Evolutionary conservation across 2,888 invertebrate genomes (phyloP).

Genomic region (Nebria brevicollis): DNA sequence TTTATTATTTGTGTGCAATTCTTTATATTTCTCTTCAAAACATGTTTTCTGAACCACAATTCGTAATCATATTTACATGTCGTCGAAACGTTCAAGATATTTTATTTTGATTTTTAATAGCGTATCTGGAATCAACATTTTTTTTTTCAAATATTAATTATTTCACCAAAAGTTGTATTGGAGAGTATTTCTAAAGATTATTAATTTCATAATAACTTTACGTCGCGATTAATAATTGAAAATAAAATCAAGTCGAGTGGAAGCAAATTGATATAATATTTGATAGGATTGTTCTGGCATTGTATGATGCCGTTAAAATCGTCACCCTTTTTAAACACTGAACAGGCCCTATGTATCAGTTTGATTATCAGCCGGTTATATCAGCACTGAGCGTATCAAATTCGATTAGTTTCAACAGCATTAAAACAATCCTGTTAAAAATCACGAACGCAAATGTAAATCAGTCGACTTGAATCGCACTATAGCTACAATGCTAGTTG

Average conservation of each 20-base stretch:
- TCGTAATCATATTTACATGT: too few relatives aligned
- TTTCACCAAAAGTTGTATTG: too few relatives aligned
- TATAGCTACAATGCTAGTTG: too few relatives aligned
- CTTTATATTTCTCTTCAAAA: neutral
- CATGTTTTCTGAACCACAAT: too few relatives aligned
- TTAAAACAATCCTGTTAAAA: constrained; percentile 70
- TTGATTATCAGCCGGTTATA: constrained; percentile 19
- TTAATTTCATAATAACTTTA: too few relatives aligned
- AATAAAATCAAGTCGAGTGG: neutral
- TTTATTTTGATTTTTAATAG: too few relatives aligned
- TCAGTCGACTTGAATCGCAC: constrained; percentile 25
- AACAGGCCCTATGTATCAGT: neutral
- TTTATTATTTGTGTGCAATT: constrained; percentile 3
- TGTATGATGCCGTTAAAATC: neutral
- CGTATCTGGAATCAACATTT: too few relatives aligned
- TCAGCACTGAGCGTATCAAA: constrained; percentile 56
- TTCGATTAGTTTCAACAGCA: constrained; percentile 70
- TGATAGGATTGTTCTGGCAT: neutral
- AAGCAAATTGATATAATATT: neutral
- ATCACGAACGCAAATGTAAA: constrained; percentile 54
- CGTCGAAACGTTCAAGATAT: too few relatives aligned
- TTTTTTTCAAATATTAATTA: too few relatives aligned
- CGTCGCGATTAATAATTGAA: neutral
- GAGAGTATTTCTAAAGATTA: too few relatives aligned
- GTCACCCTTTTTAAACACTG: neutral